These are phyloP conservation scores for Astreopora myriophthalma DNA, from an alignment of 64 coral and sea anemone genomes.

Conservation along the genomic window DNA sequence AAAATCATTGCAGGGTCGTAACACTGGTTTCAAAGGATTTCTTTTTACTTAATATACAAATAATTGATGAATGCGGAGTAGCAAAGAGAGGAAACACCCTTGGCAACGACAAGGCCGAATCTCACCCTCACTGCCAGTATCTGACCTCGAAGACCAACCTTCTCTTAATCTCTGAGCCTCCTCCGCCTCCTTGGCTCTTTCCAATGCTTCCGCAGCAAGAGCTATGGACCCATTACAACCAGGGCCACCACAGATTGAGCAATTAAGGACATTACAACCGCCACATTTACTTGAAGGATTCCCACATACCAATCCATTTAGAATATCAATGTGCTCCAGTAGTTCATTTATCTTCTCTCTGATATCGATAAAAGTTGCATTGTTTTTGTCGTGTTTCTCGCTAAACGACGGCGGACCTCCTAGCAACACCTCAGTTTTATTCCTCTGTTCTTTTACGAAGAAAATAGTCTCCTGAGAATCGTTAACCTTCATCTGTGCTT, in stretches of 20 bases:
- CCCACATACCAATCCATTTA: slow-evolving; percentile 83
- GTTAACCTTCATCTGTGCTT: slow-evolving; percentile 63
- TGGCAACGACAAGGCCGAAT: background rate
- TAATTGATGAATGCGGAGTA: too few species aligned
- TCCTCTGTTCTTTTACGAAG: slow-evolving; percentile 10
- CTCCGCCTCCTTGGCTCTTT: slow-evolving; percentile 73
- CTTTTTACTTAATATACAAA: too few species aligned
- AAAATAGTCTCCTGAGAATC: slow-evolving; percentile 49
- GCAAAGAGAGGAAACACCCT: too few species aligned
- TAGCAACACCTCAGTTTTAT: slow-evolving; percentile 18
- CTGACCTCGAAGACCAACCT: slow-evolving; percentile 19
- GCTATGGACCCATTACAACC: slow-evolving; percentile 73
- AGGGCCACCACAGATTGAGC: slow-evolving; percentile 79
- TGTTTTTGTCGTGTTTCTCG: slow-evolving; percentile 47
- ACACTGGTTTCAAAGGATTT: too few species aligned
- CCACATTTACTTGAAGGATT: slow-evolving; percentile 77
- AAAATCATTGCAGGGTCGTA: too few species aligned
- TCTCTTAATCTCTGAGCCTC: slow-evolving; percentile 72
- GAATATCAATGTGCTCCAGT: slow-evolving; percentile 44
- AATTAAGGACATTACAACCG: slow-evolving; percentile 62
- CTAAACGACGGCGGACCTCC: slow-evolving; percentile 50
- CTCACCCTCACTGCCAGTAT: background rate
- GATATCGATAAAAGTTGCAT: slow-evolving; percentile 4
- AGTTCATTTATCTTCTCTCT: slow-evolving; percentile 61
- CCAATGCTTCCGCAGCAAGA: slow-evolving; percentile 57